Percentiles rank a stretch among this genome's conserved stretches.
phyloP scores from a whole-genome alignment of 1,140 invertebrate species.

The Diplogasteroides magnus region DNA sequence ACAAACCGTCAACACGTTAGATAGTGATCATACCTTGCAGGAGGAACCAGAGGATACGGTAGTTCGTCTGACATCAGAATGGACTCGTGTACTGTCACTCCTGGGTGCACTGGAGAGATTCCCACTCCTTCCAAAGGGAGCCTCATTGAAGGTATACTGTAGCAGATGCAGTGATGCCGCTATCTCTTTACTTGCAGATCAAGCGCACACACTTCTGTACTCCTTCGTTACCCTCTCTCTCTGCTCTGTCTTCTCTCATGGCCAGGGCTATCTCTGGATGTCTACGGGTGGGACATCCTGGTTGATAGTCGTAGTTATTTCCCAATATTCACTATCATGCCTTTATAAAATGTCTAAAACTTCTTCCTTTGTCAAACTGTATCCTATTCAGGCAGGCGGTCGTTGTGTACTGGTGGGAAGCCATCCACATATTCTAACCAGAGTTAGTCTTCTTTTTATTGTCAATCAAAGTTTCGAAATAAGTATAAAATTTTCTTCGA shows the following conservation, averaged over 20 bases:
- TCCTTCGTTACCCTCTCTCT: not conserved
- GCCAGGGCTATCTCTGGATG: slow-evolving; percentile 26
- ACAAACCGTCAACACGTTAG: too few relatives aligned
- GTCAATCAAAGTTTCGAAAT: not conserved
- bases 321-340: too few relatives aligned
- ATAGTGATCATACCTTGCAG: slow-evolving; percentile 3
- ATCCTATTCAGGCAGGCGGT: slow-evolving; percentile 28
- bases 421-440: slow-evolving; percentile 16
- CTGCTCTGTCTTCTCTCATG: slow-evolving; percentile 8
- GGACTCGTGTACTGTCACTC: slow-evolving; percentile 14
- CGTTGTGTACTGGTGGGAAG: slow-evolving; percentile 32
- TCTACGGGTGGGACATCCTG: too few relatives aligned
- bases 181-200: not conserved
- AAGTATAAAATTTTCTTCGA: too few relatives aligned
- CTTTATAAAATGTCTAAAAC: too few relatives aligned
- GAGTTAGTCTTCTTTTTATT: slow-evolving; percentile 1
- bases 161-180: slow-evolving; percentile 1
- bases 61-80: slow-evolving; percentile 20
- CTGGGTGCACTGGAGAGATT: slow-evolving; percentile 20
- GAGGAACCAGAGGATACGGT: slow-evolving; percentile 23
- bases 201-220: not conserved
- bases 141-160: slow-evolving; percentile 19
- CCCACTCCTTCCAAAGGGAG: slow-evolving; percentile 14
- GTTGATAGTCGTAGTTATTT: too few relatives aligned
- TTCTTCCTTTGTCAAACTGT: too few relatives aligned